Conservation (phyloP, 1,140 invertebrate species). For the Platorchestia sp. region DNA sequence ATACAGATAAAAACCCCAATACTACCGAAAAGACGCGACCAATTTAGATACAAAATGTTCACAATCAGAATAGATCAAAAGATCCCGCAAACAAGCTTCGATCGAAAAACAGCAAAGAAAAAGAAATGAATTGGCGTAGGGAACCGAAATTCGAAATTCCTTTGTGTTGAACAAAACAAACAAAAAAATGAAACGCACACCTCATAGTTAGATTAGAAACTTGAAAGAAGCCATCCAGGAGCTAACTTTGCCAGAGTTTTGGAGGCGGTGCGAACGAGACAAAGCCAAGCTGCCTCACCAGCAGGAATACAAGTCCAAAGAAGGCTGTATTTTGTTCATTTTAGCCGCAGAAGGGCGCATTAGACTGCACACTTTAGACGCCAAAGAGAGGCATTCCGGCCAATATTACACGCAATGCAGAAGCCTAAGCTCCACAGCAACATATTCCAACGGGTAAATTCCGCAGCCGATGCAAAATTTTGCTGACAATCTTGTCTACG, state of each 20-base stretch:
- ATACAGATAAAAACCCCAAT: too few relatives aligned
- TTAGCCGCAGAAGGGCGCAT: slow-evolving; percentile 5
- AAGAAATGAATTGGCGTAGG: neutral
- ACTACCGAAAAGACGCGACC: neutral
- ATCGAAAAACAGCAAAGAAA: neutral
- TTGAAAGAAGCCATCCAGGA: neutral
- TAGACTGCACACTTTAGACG: slow-evolving; percentile 12
- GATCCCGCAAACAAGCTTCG: neutral
- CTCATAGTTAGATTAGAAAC: neutral
- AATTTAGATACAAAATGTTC: neutral
- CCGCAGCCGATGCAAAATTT: neutral
- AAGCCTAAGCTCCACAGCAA: neutral
- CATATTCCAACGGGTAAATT: neutral
- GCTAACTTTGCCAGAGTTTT: neutral
- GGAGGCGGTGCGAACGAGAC: neutral
- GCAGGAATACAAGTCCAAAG: neutral
- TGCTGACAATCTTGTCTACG: neutral
- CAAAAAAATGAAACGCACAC: neutral
- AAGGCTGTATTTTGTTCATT: slow-evolving; percentile 16
- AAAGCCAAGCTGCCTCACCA: neutral
- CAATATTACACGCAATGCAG: slow-evolving; percentile 30
- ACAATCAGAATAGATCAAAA: neutral
- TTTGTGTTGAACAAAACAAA: neutral
- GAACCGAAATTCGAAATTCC: neutral
- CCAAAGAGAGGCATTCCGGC: slow-evolving; percentile 34